These are phyloP conservation scores for Macquaria ambigua DNA, from an alignment of 2,113 vertebrate genomes.

Conservation along the genomic window DNA sequence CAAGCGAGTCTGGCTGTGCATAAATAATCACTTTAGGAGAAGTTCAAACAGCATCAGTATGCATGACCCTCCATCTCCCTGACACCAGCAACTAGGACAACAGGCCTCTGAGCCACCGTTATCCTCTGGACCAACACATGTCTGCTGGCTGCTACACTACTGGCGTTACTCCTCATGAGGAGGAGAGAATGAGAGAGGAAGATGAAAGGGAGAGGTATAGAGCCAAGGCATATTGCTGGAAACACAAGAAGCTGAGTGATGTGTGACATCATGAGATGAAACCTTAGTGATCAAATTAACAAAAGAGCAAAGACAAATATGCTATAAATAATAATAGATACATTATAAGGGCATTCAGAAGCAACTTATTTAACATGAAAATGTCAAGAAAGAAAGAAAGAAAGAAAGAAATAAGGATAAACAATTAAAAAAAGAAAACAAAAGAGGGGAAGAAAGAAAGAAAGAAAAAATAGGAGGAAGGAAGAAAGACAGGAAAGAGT, in stretches of 20 bases:
- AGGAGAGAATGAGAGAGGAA: background rate
- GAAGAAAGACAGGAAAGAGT: conserved; percentile 7
- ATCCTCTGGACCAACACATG: conserved; percentile 57
- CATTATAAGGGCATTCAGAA: background rate
- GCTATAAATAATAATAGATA: background rate
- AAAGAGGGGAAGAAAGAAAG: no score
- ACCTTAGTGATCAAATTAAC: background rate
- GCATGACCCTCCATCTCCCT: conserved; percentile 77
- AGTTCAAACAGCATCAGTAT: conserved; percentile 83
- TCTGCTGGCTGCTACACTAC: conserved; percentile 31
- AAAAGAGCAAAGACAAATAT: background rate
- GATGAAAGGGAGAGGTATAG: conserved; percentile 20
- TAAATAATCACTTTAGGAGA: conserved; percentile 82
- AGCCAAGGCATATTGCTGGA: background rate
- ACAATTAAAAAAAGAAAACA: background rate
- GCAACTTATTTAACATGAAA: background rate
- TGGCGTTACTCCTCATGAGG: conserved; percentile 18
- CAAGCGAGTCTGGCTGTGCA: conserved; percentile 75
- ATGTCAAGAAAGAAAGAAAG: background rate
- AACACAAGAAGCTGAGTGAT: conserved; percentile 4
- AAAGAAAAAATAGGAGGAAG: no score
- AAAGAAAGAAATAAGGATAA: background rate
- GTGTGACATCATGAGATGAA: background rate
- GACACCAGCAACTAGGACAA: conserved; percentile 70
- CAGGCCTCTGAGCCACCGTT: conserved; percentile 41